A percentile compares a stretch with the other conserved stretches of the same genome.
phyloP scores from a whole-genome alignment of 1,140 invertebrate genomes.

The Drosophila obscura region DNA sequence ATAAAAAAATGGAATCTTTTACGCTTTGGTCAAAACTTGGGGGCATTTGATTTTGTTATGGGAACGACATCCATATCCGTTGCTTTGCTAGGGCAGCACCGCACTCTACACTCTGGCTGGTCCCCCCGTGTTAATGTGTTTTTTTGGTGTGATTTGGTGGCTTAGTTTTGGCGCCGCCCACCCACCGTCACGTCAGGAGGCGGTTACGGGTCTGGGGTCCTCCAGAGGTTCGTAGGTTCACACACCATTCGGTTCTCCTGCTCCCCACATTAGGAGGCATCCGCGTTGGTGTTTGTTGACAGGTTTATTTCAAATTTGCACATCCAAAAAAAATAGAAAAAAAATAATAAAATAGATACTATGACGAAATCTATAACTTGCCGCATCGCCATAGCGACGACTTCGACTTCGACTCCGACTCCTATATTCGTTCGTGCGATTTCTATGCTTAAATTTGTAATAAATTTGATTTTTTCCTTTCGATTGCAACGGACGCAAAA shows the following conservation, averaged over 20 bases:
- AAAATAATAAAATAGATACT: slow-evolving; percentile 35
- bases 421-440: slow-evolving; percentile 48
- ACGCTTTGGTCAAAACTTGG: slow-evolving; percentile 64
- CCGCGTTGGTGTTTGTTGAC: slow-evolving; percentile 78
- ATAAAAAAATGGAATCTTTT: slow-evolving; percentile 48
- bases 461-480: slow-evolving; percentile 83
- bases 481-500: slow-evolving; percentile 59
- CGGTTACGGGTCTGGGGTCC: slow-evolving; percentile 27
- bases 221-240: slow-evolving; percentile 76
- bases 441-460: slow-evolving; percentile 82
- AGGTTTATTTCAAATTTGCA: slow-evolving; percentile 81
- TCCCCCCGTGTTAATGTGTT: slow-evolving; percentile 72
- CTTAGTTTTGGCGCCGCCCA: slow-evolving; percentile 79
- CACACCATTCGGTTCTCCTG: slow-evolving; percentile 26
- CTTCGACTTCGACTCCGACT: neutral
- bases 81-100: slow-evolving; percentile 17
- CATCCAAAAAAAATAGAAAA: slow-evolving; percentile 25
- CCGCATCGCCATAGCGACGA: slow-evolving; percentile 62
- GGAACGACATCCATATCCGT: slow-evolving; percentile 72
- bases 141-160: slow-evolving; percentile 74
- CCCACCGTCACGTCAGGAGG: slow-evolving; percentile 39
- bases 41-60: slow-evolving; percentile 56
- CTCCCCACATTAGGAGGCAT: slow-evolving; percentile 1
- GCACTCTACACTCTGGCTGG: slow-evolving; percentile 20
- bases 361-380: slow-evolving; percentile 82